These are phyloP conservation scores for Trilocha varians DNA, from an alignment of 2,888 invertebrate genomes.

Conservation along the genomic window DNA sequence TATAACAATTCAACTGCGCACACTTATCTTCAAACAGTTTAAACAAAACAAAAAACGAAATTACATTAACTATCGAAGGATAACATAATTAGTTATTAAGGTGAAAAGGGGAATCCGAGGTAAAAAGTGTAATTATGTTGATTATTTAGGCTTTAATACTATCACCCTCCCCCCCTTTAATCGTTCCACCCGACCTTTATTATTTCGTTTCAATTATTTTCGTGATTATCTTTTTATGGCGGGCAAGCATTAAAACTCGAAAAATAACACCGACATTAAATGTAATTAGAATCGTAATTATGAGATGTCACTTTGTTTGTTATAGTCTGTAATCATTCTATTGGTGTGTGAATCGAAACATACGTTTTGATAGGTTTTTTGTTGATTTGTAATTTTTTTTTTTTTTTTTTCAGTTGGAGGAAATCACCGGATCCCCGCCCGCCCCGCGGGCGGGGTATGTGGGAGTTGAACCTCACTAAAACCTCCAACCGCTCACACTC, in stretches of 20 bases:
- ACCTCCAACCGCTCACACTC: too few relatives aligned
- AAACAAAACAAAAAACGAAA: neutral
- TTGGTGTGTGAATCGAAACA: neutral
- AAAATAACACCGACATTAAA: slow-evolving; percentile 68
- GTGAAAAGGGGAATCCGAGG: slow-evolving; percentile 56
- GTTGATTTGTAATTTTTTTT: too few relatives aligned
- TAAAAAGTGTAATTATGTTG: slow-evolving; percentile 73
- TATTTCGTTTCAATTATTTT: slow-evolving; percentile 74
- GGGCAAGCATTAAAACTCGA: slow-evolving; percentile 66
- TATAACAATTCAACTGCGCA: too few relatives aligned
- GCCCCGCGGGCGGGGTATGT: too few relatives aligned
- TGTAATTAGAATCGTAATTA: slow-evolving; percentile 67
- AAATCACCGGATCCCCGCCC: too few relatives aligned
- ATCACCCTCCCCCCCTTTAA: slow-evolving; percentile 60
- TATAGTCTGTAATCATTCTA: neutral
- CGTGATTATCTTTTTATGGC: slow-evolving; percentile 73
- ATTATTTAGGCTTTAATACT: slow-evolving; percentile 73
- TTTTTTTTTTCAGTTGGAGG: too few relatives aligned
- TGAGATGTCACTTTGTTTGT: slow-evolving; percentile 46
- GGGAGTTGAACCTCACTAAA: too few relatives aligned
- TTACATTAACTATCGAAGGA: slow-evolving; percentile 29
- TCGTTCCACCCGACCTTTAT: slow-evolving; percentile 59
- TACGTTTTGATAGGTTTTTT: too few relatives aligned
- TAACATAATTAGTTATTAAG: slow-evolving; percentile 47
- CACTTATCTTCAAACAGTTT: neutral